These are phyloP conservation scores for Muscidifurax raptorellus DNA, from an alignment of 1,140 invertebrate species.

Conservation along the genomic window DNA sequence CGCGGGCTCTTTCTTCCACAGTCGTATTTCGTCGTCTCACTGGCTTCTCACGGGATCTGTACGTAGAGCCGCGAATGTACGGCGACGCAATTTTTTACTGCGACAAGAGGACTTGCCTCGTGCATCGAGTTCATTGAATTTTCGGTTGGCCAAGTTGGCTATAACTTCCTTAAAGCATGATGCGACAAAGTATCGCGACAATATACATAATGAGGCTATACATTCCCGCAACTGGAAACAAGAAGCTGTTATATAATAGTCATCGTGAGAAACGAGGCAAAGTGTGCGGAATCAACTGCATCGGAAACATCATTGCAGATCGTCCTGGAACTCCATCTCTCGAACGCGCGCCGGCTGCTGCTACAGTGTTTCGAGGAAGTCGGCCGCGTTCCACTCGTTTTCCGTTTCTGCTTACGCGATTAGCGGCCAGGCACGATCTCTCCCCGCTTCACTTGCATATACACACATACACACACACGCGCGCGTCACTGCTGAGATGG, in stretches of 20 bases:
- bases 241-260: not conserved
- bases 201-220: too few relatives aligned
- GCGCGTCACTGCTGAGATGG: too few relatives aligned
- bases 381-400: conserved; percentile 62
- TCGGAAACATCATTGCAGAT: not conserved
- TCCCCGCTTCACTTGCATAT: conserved; percentile 34
- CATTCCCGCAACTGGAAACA: not conserved
- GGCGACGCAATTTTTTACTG: not conserved
- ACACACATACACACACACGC: conserved; percentile 43
- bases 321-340: not conserved
- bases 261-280: conserved; percentile 25
- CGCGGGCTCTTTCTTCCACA: conserved; percentile 16
- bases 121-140: conserved; percentile 34
- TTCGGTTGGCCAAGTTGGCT: conserved; percentile 42
- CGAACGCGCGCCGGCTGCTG: not conserved
- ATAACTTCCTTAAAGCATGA: too few relatives aligned
- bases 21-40: conserved; percentile 40
- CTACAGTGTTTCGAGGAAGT: conserved; percentile 1
- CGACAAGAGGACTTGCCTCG: too few relatives aligned
- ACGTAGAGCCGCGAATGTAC: not conserved
- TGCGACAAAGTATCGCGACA: too few relatives aligned
- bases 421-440: conserved; percentile 60
- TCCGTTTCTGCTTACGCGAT: conserved; percentile 73
- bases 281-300: not conserved
- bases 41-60: conserved; percentile 30